Base-by-base conservation (phyloP, 2,797 vertebrate species). In the Bovichtus variegatus region DNA sequence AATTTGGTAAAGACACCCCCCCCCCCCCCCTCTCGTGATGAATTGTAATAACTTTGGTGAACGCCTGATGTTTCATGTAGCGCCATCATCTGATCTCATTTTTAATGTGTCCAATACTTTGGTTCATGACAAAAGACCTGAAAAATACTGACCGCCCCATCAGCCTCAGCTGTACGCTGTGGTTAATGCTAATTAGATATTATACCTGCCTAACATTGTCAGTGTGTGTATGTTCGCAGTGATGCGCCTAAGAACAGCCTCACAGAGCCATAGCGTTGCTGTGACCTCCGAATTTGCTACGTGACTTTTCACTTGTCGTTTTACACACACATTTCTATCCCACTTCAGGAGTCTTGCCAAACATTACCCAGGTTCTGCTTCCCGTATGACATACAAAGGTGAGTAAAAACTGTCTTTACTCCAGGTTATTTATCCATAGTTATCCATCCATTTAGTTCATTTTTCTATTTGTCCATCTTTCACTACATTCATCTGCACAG, bases 381-480 rank as follows among this genome's bases (percentile, higher is more conserved):
- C 90, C 97, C 97, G 0, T 97, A 97, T 29, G 96, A 98, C 72
- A 92, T 95, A 54, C 96, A 97, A 82, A 96, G 95, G 97, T 97
- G 81, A 90, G 74, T 73, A 16, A 3, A 29, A 16, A 41, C 19
- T n/a, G 10, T 16, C 10, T 38, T 55, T 18, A 46, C n/a, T 60
- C 3, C 5, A 44, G 18, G 10, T 50, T 27, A 11, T 21, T 23
- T 79, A 19, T 16, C n/a, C n/a, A n/a, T n/a, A n/a, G n/a, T n/a
- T n/a, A n/a, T n/a, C n/a, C n/a, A n/a, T n/a, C n/a, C n/a, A n/a
- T n/a, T n/a, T n/a, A 2, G 6, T 6, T 61, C 53, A 9, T 51
- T 23, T 40, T 43, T 41, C 13, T 41, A 15, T 9, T n/a, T 7
- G 25, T 46, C 15, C 19, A 9, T 27, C 36, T 53, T 23, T 64